Conservation (phyloP, 2,113 vertebrate genomes). For the Microcebus murinus region DNA sequence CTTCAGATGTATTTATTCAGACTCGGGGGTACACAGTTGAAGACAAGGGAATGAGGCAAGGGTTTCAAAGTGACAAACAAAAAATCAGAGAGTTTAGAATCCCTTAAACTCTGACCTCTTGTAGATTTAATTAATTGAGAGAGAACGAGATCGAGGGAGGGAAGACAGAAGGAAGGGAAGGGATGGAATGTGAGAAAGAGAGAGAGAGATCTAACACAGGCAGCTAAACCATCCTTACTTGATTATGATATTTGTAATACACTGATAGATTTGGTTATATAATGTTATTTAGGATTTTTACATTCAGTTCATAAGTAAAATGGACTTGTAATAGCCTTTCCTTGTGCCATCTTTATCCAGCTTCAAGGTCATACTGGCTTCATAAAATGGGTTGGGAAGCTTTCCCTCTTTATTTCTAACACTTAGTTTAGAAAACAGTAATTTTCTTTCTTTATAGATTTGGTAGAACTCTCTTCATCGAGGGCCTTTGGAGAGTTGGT, state of each 20-base stretch:
- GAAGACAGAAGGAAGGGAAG: too few species aligned
- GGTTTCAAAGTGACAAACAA: background rate
- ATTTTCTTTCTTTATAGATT: background rate
- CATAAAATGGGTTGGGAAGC: background rate
- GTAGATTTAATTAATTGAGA: background rate
- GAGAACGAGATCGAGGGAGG: background rate
- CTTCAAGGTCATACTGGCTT: background rate
- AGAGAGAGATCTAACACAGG: background rate
- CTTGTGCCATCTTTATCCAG: background rate
- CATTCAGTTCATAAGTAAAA: slow-evolving; percentile 1
- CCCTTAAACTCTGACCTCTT: background rate
- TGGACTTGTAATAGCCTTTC: background rate
- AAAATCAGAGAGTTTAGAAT: background rate
- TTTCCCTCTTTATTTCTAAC: slow-evolving; percentile 23
- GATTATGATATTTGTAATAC: background rate
- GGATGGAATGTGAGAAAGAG: too few species aligned
- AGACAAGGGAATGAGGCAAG: background rate
- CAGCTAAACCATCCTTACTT: background rate
- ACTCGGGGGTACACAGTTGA: background rate
- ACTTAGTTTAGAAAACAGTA: background rate
- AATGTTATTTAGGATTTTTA: background rate
- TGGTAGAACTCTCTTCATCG: background rate
- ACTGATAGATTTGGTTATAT: background rate
- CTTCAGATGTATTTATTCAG: background rate
- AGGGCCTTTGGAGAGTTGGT: background rate